Conservation (phyloP, 1,140 invertebrate genomes). For the Triops longicaudatus region DNA sequence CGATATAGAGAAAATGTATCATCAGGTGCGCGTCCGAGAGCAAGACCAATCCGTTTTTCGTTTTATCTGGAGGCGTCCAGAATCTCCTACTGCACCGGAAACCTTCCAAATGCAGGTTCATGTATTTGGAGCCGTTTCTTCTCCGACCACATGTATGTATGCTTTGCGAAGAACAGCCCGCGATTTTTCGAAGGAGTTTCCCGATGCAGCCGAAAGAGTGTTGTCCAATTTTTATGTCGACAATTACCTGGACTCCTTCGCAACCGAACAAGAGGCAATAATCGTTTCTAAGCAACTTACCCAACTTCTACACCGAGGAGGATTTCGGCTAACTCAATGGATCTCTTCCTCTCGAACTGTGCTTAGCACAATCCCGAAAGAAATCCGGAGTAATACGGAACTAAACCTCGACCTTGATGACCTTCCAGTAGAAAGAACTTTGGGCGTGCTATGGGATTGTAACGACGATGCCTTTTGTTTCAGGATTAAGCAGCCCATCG, state of each 20-base stretch:
- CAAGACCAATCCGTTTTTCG: slow-evolving; percentile 26
- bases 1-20: slow-evolving; percentile 27
- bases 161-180: slow-evolving; percentile 21
- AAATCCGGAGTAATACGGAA: neutral
- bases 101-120: too few relatives aligned
- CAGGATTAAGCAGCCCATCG: neutral
- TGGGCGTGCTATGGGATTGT: slow-evolving; percentile 22
- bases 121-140: too few relatives aligned
- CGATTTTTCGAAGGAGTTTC: slow-evolving; percentile 21
- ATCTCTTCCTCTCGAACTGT: slow-evolving; percentile 12
- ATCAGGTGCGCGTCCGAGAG: slow-evolving; percentile 22
- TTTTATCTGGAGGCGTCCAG: too few relatives aligned
- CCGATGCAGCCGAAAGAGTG: slow-evolving; percentile 12
- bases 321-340: slow-evolving; percentile 26
- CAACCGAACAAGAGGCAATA: slow-evolving; percentile 23
- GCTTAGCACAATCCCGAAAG: neutral
- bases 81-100: too few relatives aligned
- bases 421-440: slow-evolving; percentile 20
- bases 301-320: neutral
- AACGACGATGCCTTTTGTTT: slow-evolving; percentile 9
- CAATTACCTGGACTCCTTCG: slow-evolving; percentile 19
- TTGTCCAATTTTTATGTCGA: slow-evolving; percentile 26
- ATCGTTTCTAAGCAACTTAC: neutral
- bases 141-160: slow-evolving; percentile 13
- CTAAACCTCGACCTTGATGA: too few relatives aligned